These are phyloP conservation scores for Vulpes lagopus DNA, from an alignment of 2,113 vertebrate genomes.

Conservation along the genomic window DNA sequence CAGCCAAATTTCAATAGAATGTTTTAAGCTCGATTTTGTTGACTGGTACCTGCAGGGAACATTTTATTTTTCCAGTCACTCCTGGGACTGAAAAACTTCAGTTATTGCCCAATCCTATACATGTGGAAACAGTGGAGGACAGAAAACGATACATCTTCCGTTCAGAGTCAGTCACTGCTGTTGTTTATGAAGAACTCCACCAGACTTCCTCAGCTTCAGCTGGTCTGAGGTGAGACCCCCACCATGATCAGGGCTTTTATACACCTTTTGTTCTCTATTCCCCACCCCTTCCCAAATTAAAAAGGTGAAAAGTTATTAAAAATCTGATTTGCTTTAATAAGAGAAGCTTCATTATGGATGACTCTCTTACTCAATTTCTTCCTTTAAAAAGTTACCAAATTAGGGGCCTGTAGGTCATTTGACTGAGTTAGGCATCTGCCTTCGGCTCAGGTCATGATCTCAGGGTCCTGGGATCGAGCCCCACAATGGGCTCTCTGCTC, in stretches of 20 bases:
- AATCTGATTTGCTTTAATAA: not conserved
- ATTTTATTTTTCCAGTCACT: conserved; percentile 26
- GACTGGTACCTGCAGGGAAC: not conserved
- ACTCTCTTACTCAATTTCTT: not conserved
- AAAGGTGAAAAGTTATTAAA: not conserved
- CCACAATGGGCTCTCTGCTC: no score
- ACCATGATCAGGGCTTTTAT: not conserved
- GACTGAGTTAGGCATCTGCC: no score
- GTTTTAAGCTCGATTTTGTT: conserved; percentile 40
- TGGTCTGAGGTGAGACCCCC: not conserved
- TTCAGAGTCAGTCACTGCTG: not conserved
- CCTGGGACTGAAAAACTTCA: not conserved
- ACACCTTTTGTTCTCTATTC: not conserved
- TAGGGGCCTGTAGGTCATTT: not conserved
- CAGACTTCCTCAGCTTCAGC: not conserved
- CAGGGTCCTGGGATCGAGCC: no score
- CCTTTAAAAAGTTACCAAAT: conserved; percentile 4
- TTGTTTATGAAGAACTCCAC: not conserved
- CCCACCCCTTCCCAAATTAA: no score
- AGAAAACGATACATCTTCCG: not conserved
- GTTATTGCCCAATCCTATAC: not conserved
- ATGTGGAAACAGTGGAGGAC: not conserved
- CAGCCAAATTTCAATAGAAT: not conserved
- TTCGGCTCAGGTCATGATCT: no score
- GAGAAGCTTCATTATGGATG: not conserved